Conservation (phyloP, 2,113 vertebrate species). For the Lagenorhynchus albirostris region DNA sequence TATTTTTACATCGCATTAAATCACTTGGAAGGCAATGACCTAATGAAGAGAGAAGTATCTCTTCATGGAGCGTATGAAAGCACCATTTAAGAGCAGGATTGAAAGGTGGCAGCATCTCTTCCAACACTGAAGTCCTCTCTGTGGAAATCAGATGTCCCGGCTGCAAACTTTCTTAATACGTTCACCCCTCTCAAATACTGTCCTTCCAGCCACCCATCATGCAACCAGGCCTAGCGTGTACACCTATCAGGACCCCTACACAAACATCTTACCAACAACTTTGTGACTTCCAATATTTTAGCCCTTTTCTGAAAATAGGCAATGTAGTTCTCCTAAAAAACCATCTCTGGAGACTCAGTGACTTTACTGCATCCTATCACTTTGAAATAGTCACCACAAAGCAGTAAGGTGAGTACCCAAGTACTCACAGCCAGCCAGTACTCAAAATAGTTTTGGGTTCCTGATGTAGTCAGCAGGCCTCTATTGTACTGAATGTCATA, state of each 20-base stretch:
- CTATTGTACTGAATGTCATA: background rate
- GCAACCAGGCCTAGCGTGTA: background rate
- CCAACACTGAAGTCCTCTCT: background rate
- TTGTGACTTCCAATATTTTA: background rate
- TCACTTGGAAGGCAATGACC: background rate
- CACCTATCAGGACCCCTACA: background rate
- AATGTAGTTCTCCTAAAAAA: background rate
- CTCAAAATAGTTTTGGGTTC: background rate
- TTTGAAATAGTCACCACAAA: background rate
- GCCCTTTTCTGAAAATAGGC: background rate
- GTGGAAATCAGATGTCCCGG: background rate
- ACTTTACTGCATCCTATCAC: background rate
- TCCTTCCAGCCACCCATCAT: background rate
- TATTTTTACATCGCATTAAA: constrained; percentile 58
- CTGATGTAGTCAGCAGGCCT: background rate
- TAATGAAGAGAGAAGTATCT: constrained; percentile 1
- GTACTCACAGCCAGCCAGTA: background rate
- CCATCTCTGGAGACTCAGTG: background rate
- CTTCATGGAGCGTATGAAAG: background rate
- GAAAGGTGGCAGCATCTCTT: background rate
- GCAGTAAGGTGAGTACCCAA: background rate
- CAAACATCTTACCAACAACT: background rate
- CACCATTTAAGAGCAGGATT: background rate
- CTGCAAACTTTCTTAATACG: background rate
- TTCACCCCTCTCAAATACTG: background rate